Base-by-base conservation (phyloP, 2,888 invertebrate species). In the Chydorus sphaericus region DNA sequence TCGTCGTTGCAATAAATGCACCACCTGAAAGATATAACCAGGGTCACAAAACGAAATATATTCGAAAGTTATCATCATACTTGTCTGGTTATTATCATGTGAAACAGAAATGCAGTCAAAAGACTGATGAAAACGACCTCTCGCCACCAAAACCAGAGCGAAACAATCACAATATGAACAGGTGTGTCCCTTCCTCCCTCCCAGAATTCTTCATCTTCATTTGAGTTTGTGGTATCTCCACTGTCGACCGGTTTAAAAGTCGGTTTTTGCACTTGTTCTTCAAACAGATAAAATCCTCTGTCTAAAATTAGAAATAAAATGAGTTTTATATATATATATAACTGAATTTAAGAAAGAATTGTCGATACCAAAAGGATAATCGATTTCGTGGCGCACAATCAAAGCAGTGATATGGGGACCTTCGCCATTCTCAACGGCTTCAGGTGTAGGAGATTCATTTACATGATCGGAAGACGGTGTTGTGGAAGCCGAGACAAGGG, bases 91-190 rank as follows among this genome's bases (percentile, higher is more conserved):
- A 67, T 72, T 66, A 83, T 74, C 28, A 83, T 70, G 64, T 85
- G 85, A 60, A 85, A 71, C 10, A 85, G 63, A 37, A 87, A 65
- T 0, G 86, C 84, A 0, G 82, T 81, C 6, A 83, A 77, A 36
- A 88, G 68, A 4, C 84, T 83, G 51, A 89, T 84, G 2, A 83
- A 75, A 3, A 83, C 67, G 6, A 90, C 82, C 69, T 68, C 72
- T 64, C 66, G 76, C 77, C 82, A 88, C 82, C 84, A 87, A 68
- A 80, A 80, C 82, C 85, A 86, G 0, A 88, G 69, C 0, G 85
- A 83, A 11, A 79, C 77, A 39, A 83, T 81, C 59, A 84, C 80
- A 2, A 83, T 76, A 67, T 82, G 79, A 0, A 81, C 77, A 18
- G 81, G 78, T 10, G 77, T 78, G 57, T 77, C 57, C n/a, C 55